A percentile compares a stretch with the other conserved stretches of the same genome.
Evolutionary conservation across 2,797 vertebrate species (phyloP).

Genomic region (Molossus alvarezi): DNA sequence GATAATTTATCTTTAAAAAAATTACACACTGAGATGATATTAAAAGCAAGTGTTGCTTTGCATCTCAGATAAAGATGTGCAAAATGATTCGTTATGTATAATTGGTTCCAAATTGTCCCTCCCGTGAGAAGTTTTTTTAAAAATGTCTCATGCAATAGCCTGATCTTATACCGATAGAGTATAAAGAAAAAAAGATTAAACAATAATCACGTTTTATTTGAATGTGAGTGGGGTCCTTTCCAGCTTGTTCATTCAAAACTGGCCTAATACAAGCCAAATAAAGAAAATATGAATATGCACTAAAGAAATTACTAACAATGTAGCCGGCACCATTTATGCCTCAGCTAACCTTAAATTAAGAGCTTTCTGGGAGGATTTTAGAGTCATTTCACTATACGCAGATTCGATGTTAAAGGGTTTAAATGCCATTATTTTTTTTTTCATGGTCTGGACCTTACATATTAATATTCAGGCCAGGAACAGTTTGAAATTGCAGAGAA

Average conservation of each 20-base stretch:
- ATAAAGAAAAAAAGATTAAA: constrained; percentile 31
- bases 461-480: constrained; percentile 83
- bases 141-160: constrained; percentile 41
- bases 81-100: constrained; percentile 28
- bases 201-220: constrained; percentile 10
- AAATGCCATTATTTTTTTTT: constrained; percentile 35
- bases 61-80: constrained; percentile 45
- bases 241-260: constrained; percentile 47
- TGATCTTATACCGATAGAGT: constrained; percentile 25
- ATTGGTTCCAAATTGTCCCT: constrained; percentile 47
- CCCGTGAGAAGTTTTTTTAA: neutral
- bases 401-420: neutral
- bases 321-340: neutral
- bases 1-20: constrained; percentile 69
- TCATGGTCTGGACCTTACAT: constrained; percentile 51
- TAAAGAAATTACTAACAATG: neutral
- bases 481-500: constrained; percentile 66
- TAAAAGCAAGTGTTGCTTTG: constrained; percentile 73
- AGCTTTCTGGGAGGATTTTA: constrained; percentile 34
- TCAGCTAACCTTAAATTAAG: neutral
- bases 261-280: neutral
- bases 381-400: neutral
- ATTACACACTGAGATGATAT: neutral
- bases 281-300: neutral
- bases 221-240: constrained; percentile 49